A percentile compares a stretch with the other conserved stretches of the same genome.
Evolutionary conservation across 2,797 vertebrate genomes (phyloP).

Genomic region (Esox lucius): DNA sequence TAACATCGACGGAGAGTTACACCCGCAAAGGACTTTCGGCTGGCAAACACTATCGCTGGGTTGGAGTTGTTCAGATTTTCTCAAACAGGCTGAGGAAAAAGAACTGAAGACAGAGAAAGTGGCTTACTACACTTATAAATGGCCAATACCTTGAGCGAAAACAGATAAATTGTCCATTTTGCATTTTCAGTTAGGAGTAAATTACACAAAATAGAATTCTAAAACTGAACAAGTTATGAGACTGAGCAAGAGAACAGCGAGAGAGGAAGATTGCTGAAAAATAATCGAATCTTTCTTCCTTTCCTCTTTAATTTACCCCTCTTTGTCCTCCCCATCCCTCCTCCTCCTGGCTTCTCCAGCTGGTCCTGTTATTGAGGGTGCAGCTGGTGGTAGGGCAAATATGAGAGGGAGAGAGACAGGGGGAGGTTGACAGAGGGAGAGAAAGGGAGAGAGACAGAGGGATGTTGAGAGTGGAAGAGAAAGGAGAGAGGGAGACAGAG

Average conservation of each 20-base stretch:
- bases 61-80: not conserved
- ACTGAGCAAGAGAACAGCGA: too few species aligned
- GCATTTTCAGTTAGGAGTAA: not conserved
- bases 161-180: not conserved
- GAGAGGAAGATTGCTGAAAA: not conserved
- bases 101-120: not conserved
- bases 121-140: not conserved
- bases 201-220: not conserved
- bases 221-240: not conserved
- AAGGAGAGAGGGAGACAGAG: not conserved
- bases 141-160: not conserved
- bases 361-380: constrained; percentile 12
- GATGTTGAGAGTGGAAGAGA: not conserved
- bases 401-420: not conserved
- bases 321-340: not conserved
- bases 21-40: too few species aligned
- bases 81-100: not conserved
- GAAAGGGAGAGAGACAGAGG: not conserved
- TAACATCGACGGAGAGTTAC: too few species aligned
- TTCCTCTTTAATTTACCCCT: not conserved
- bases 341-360: constrained; percentile 14
- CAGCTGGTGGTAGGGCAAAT: constrained; percentile 19
- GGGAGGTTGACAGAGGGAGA: not conserved
- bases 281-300: not conserved
- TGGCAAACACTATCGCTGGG: too few species aligned